Base-by-base conservation (phyloP, 2,113 vertebrate species). In the Oncorhynchus clarkii region DNA sequence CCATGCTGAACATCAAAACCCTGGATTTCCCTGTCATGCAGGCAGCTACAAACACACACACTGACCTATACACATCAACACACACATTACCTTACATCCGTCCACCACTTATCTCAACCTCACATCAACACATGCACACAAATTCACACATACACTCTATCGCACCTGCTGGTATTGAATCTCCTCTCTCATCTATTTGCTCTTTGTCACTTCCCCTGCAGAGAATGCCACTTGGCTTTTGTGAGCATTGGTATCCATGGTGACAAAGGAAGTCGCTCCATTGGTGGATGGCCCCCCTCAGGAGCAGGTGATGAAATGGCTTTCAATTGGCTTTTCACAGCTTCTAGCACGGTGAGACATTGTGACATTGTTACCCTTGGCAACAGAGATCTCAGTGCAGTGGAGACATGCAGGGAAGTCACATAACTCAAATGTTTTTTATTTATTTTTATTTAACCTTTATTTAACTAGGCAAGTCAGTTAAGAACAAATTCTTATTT, bases 181-280 rank as follows among this genome's bases (percentile, higher is more conserved):
- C 49, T 66, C 64, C 22, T 31, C 49, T 71, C 78, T 72, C 49
- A 24, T 49, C 20, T 31, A n/a, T 29, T 13, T 5, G 13, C 64
- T 69, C 26, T 51, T 3, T 68, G 22, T 29, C 62, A 59, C 65
- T n/a, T 70, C 45, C 39, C 22, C 68, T 49, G 45, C 20, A 48
- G 72, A 34, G n/a, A 27, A 51, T 65, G 39, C 3, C 57, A 22
- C 3, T 81, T 71, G 45, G 54, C 29, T 78, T 67, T 81, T 72
- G 84, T 86, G 72, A 45, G 74, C 78, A 78, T 71, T 69, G 77
- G 83, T 88, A 66, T 77, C 82, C 85, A 89, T 83, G 70, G 88
- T 72, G 80, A 88, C 82, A 75, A 84, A 67, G 76, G 70, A 67
- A 34, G 48, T 70, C 3, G 5, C 39, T 74, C 22, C 16, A 49